Evolutionary conservation across 2,888 invertebrate genomes (phyloP).

Genomic region (Morpho achilles): DNA sequence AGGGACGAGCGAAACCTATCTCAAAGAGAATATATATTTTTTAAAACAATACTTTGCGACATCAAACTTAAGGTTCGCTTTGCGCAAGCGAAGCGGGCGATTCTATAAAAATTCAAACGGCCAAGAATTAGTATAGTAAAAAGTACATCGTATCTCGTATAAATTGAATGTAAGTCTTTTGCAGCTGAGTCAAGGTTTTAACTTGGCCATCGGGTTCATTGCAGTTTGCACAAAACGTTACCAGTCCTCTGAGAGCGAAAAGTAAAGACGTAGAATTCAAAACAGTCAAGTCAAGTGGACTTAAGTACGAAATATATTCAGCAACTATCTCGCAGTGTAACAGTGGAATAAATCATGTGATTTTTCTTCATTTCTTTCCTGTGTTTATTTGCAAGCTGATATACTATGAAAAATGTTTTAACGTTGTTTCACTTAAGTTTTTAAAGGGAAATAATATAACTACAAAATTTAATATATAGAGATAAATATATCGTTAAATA

Average conservation of each 20-base stretch:
- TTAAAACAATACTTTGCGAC: conserved; percentile 39
- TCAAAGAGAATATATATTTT: conserved; percentile 33
- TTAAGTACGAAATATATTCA: conserved; percentile 60
- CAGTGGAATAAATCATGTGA: conserved; percentile 35
- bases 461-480: too few relatives aligned
- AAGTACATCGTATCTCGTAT: conserved; percentile 46
- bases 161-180: conserved; percentile 37
- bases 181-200: conserved; percentile 36
- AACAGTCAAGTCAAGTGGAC: conserved; percentile 52
- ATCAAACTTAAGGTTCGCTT: conserved; percentile 32
- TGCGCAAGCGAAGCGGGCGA: conserved; percentile 28
- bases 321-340: conserved; percentile 42
- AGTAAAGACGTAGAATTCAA: conserved; percentile 62
- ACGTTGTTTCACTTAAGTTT: too few relatives aligned
- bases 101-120: conserved; percentile 58
- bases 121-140: conserved; percentile 66
- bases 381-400: conserved; percentile 3
- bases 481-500: too few relatives aligned
- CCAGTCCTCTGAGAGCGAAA: conserved; percentile 42
- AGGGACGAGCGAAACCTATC: conserved; percentile 53
- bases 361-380: conserved; percentile 8
- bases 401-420: too few relatives aligned
- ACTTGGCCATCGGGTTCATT: conserved; percentile 30
- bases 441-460: too few relatives aligned
- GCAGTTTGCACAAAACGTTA: conserved; percentile 36